phyloP scores from a whole-genome alignment of 1,140 invertebrate species.

The Temnothorax nylanderi region DNA sequence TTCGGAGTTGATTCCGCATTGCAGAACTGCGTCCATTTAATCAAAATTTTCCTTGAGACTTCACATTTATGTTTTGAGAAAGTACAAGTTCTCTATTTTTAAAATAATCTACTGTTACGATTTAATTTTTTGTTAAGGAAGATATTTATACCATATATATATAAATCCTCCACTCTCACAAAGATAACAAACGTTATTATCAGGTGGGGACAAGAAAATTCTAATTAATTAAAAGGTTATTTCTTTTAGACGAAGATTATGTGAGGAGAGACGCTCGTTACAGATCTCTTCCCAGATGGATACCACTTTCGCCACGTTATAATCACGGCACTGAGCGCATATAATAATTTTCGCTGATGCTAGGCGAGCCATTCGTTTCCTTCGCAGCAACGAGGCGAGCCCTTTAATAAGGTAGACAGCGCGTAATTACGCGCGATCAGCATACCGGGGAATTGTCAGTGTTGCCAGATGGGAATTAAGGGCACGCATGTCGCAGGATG shows the following conservation, averaged over 20 bases:
- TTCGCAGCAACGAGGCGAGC: slow-evolving; percentile 39
- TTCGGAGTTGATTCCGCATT: no score
- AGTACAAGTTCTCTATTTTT: background rate
- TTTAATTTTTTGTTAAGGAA: background rate
- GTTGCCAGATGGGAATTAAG: slow-evolving; percentile 20
- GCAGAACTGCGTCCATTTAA: no score
- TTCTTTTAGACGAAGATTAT: background rate
- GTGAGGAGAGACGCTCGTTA: background rate
- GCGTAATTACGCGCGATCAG: slow-evolving; percentile 45
- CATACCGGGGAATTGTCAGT: slow-evolving; percentile 45
- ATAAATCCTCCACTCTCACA: background rate
- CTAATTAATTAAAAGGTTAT: background rate
- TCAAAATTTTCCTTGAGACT: background rate
- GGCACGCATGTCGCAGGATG: slow-evolving; percentile 32
- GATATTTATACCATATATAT: background rate
- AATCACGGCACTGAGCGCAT: slow-evolving; percentile 23
- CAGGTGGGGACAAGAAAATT: background rate
- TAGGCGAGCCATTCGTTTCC: slow-evolving; percentile 38
- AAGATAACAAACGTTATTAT: background rate
- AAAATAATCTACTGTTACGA: background rate
- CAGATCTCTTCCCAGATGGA: background rate
- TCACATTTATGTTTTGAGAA: background rate
- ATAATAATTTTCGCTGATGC: slow-evolving; percentile 41
- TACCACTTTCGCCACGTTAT: background rate
- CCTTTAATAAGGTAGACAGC: slow-evolving; percentile 57